Base-by-base conservation (phyloP, 2,113 vertebrate species). In the Aptenodytes patagonicus region DNA sequence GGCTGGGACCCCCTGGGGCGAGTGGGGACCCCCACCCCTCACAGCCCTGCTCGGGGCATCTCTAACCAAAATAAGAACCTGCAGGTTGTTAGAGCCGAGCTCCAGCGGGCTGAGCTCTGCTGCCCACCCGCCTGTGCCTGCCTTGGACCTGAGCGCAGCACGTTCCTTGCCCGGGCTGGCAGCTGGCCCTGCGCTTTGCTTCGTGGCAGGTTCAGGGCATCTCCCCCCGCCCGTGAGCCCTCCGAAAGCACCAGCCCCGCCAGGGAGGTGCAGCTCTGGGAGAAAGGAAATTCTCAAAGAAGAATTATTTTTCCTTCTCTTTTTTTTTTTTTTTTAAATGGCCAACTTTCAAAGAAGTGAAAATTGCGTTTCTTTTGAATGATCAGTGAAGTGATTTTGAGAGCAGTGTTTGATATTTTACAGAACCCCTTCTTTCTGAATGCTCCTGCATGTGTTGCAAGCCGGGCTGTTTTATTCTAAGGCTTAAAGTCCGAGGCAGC, bases 361-460 rank as follows among this genome's bases (percentile, higher is more conserved):
- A 36, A 54, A 55, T 17, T 20, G 14, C n/a, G 8, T 54, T 87
- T 69, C n/a, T 49, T 40, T 19, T 6, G 29, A 21, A 18, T 11
- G 44, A 71, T 51, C 51, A 1, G 21, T 2, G 5, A 46, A 29
- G 16, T 10, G 36, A 12, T 34, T 69, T 17, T 57, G 49, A 64
- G 49, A 22, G 57, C 64, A 13, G 44, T 4, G 29, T 29, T 49
- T 49, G 16, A 13, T 4, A 25, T 57, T 52, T 38, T 26, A 8
- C 1, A 1, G 29, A 17, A 7, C 34, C 11, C 5, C 22, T 60
- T 18, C 46, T 18, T 22, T 21, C 38, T 0, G 1, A 40, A 10
- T 3, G 19, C 38, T 54, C 24, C 65, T 7, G 34, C 44, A 3
- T 0, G 1, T 5, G 24, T 12, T 40, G 40, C 75, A 8, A 14